A percentile compares a stretch with the other conserved stretches of the same genome.
phyloP scores from a whole-genome alignment of 2,113 vertebrate genomes.

The Neodontobutis hainanensis region DNA sequence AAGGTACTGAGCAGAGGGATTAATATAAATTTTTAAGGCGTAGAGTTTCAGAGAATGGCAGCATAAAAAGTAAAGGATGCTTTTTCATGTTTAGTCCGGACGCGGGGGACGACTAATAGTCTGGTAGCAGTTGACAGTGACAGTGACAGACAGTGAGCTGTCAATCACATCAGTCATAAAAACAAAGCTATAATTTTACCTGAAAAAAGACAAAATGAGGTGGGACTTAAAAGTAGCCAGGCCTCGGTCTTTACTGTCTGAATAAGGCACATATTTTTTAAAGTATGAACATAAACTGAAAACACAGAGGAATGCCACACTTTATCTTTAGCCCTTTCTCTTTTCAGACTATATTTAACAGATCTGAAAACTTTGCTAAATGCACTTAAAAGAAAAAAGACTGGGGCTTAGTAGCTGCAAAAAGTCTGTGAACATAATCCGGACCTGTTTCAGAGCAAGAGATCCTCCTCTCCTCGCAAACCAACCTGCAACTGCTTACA shows the following conservation, averaged over 20 bases:
- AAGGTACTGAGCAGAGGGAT: too few relatives aligned
- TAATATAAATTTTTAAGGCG: too few relatives aligned
- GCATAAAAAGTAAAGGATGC: too few relatives aligned
- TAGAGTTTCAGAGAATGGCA: too few relatives aligned
- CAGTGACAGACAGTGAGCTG: not conserved
- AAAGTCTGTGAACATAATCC: slow-evolving; percentile 42
- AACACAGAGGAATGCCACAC: slow-evolving; percentile 9
- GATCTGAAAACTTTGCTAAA: slow-evolving; percentile 44
- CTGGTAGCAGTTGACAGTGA: not conserved
- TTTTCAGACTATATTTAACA: slow-evolving; percentile 35
- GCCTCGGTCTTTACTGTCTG: too few relatives aligned
- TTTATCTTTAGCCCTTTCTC: slow-evolving; percentile 6
- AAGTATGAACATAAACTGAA: not conserved
- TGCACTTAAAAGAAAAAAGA: slow-evolving; percentile 29
- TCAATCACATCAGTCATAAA: not conserved
- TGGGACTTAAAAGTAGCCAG: too few relatives aligned
- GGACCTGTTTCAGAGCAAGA: slow-evolving; percentile 16
- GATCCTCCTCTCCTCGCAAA: slow-evolving; percentile 33
- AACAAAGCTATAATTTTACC: not conserved
- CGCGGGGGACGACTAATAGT: too few relatives aligned
- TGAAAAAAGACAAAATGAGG: not conserved
- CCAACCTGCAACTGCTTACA: slow-evolving; percentile 49
- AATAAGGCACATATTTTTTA: too few relatives aligned
- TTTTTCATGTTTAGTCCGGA: too few relatives aligned
- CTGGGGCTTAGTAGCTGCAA: slow-evolving; percentile 22